Conservation (phyloP, 2,113 vertebrate genomes). For the Ceratotherium simum region DNA sequence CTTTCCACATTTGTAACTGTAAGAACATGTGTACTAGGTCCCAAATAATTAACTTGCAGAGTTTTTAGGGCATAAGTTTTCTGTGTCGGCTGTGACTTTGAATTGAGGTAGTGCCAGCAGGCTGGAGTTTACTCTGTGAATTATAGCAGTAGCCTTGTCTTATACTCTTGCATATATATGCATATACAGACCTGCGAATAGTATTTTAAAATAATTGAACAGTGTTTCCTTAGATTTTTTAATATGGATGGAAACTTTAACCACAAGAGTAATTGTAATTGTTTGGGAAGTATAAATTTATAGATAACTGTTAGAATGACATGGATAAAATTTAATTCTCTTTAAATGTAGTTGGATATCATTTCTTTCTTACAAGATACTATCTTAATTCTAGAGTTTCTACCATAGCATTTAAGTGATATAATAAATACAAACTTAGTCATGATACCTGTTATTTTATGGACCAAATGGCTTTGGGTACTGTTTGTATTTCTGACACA, state of each 20-base stretch:
- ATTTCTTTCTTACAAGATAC: slow-evolving; percentile 49
- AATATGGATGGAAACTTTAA: not conserved
- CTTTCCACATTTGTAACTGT: not conserved
- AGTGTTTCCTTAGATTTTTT: slow-evolving; percentile 34
- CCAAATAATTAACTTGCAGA: not conserved
- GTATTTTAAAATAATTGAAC: slow-evolving; percentile 41
- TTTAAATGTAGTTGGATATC: slow-evolving; percentile 63
- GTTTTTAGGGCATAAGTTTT: not conserved
- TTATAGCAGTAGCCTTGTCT: not conserved
- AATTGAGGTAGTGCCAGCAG: not conserved
- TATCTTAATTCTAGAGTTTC: slow-evolving; percentile 59
- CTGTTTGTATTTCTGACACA: slow-evolving; percentile 42
- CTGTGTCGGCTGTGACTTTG: not conserved
- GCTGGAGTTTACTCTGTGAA: not conserved
- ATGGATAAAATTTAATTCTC: slow-evolving; percentile 69
- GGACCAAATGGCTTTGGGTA: slow-evolving; percentile 46
- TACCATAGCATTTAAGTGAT: slow-evolving; percentile 48
- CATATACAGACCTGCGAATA: not conserved
- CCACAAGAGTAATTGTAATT: slow-evolving; percentile 29
- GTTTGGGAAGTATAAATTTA: slow-evolving; percentile 60
- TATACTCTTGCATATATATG: not conserved
- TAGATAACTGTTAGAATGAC: slow-evolving; percentile 45
- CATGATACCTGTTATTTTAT: slow-evolving; percentile 44
- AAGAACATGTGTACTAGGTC: not conserved
- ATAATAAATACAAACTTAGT: slow-evolving; percentile 58